Evolutionary conservation across 2,797 vertebrate species (phyloP).

Genomic region (Cichlasoma orientale): DNA sequence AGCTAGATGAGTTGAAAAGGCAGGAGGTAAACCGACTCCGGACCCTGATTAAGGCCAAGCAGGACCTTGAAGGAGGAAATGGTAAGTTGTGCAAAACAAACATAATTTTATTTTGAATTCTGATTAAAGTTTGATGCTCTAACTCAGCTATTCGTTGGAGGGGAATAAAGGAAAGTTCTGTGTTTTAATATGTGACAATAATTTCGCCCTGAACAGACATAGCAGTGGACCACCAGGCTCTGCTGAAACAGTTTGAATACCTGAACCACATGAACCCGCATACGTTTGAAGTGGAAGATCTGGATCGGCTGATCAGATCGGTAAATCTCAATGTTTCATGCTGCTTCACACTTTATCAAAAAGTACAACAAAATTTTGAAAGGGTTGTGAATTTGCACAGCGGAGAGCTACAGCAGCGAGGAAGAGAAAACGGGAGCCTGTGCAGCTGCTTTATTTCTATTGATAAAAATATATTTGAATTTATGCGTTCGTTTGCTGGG

Average conservation of each 20-base stretch:
- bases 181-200: slow-evolving; percentile 2
- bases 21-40: slow-evolving; percentile 95
- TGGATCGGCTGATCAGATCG: slow-evolving; percentile 95
- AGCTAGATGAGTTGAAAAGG: slow-evolving; percentile 94
- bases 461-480: background rate
- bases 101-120: background rate
- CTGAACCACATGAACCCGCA: slow-evolving; percentile 97
- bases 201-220: slow-evolving; percentile 76
- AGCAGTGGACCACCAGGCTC: slow-evolving; percentile 90
- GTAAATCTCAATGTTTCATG: slow-evolving; percentile 73
- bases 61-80: slow-evolving; percentile 91
- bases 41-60: slow-evolving; percentile 95
- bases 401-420: background rate
- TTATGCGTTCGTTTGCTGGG: background rate
- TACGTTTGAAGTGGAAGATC: slow-evolving; percentile 94
- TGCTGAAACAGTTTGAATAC: slow-evolving; percentile 97
- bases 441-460: background rate
- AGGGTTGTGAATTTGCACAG: background rate
- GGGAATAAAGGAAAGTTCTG: background rate
- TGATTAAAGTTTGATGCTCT: background rate
- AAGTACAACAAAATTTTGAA: background rate
- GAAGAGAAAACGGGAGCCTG: background rate
- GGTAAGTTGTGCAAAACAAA: slow-evolving; percentile 60
- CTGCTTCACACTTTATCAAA: background rate
- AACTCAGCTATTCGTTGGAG: too few species aligned